phyloP scores from a whole-genome alignment of 1,140 invertebrate genomes.

The Tenebrio molitor region DNA sequence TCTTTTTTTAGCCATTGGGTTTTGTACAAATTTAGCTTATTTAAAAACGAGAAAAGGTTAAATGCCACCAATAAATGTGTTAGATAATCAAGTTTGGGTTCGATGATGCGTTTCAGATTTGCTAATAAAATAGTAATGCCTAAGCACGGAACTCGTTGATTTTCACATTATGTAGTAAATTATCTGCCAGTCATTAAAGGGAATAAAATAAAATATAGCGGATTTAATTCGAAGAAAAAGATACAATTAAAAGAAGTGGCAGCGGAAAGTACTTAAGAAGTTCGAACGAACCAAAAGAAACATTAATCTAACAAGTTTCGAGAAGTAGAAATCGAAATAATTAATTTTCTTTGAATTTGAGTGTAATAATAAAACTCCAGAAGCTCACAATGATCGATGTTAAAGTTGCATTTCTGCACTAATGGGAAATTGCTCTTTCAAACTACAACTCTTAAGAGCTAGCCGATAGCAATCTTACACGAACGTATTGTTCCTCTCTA shows the following conservation, averaged over 20 bases:
- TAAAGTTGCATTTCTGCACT: constrained; percentile 34
- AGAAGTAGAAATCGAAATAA: constrained; percentile 30
- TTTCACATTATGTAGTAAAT: no score
- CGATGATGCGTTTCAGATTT: no score
- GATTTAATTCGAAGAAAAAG: not conserved
- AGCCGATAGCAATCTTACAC: constrained; percentile 7
- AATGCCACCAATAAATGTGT: no score
- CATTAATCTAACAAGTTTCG: constrained; percentile 38
- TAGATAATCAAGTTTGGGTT: no score
- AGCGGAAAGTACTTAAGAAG: constrained; percentile 9
- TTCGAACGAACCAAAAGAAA: constrained; percentile 7
- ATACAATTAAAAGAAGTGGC: constrained; percentile 24
- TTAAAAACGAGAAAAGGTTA: no score
- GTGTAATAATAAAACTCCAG: constrained; percentile 27
- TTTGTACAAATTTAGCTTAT: no score
- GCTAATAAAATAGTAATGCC: no score
- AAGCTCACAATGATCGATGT: constrained; percentile 24
- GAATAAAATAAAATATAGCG: no score
- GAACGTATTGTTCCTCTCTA: constrained; percentile 15
- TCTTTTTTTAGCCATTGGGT: no score
- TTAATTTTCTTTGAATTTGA: constrained; percentile 38
- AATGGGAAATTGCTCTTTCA: constrained; percentile 32
- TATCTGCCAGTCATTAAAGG: not conserved
- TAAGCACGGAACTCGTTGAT: no score
- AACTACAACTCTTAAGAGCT: constrained; percentile 8